phyloP scores from a whole-genome alignment of 2,888 invertebrate genomes.

The Bellardia bayeri region DNA sequence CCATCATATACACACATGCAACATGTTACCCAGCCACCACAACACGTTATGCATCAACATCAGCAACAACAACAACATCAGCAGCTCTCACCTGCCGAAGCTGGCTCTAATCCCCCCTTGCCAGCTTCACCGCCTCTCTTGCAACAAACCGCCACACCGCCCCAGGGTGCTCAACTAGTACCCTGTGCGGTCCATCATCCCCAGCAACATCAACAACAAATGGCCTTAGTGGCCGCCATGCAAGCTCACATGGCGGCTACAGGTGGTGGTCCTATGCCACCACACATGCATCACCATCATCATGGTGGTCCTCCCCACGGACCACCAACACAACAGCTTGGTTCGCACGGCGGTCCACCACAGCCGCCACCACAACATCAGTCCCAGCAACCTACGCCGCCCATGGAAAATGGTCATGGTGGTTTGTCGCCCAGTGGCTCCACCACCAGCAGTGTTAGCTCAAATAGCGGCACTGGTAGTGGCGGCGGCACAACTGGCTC shows the following conservation, averaged over 20 bases:
- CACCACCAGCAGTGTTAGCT: conserved; percentile 77
- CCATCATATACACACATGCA: conserved; percentile 72
- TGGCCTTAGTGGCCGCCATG: conserved; percentile 82
- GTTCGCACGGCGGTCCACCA: conserved; percentile 55
- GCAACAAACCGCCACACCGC: conserved; percentile 81
- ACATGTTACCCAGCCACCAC: conserved; percentile 68
- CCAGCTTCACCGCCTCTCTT: conserved; percentile 82
- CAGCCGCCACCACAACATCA: conserved; percentile 71
- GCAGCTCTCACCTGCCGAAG: conserved; percentile 81
- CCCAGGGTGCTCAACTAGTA: conserved; percentile 81
- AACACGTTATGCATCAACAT: conserved; percentile 71
- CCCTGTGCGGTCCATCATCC: conserved; percentile 81
- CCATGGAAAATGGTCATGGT: conserved; percentile 78
- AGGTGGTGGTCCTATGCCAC: conserved; percentile 73
- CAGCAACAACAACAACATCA: conserved; percentile 70
- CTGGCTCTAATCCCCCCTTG: conserved; percentile 80
- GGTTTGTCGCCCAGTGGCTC: conserved; percentile 76
- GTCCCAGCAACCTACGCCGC: conserved; percentile 70
- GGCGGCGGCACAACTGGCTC: conserved; percentile 51
- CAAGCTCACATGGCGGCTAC: conserved; percentile 78
- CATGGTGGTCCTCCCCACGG: conserved; percentile 75
- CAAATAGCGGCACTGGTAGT: conserved; percentile 71
- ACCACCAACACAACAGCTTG: conserved; percentile 65
- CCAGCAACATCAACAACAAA: conserved; percentile 81
- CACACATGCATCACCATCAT: conserved; percentile 75